Evolutionary conservation across 2,888 invertebrate genomes (phyloP), one percentile per base, ranked within the genome.

Genomic region (Clitarchus hookeri): DNA sequence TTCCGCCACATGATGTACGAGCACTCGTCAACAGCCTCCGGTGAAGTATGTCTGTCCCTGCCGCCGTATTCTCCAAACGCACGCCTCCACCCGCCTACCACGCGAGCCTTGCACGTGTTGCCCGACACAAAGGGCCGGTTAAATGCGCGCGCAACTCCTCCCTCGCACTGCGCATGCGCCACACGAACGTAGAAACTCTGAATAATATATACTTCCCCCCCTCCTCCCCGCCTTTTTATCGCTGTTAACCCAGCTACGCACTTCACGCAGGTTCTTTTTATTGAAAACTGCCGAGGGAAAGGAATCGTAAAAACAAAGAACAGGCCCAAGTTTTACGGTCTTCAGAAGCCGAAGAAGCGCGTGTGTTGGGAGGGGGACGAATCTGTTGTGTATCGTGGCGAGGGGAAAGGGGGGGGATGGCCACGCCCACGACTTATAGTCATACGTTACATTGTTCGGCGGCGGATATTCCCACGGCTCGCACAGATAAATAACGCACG

Each of bases 401-500:
- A 3, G 65, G 65, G n/a, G 65, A 19, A n/a, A n/a, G n/a, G 16
- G 8, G 65, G 19, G 3, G 65, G 3, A n/a, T 16, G 65, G 65
- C 65, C 65, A 11, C 65, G 65, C 65, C 65, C 65, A 23, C 65
- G 65, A 23, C 65, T 65, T 65, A 65, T n/a, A 65, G 65, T 65
- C 65, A n/a, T 65, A 65, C 65, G 23, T 65, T 65, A 65, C 65
- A 65, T 65, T 65, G 65, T 65, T 65, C 65, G 65, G 65, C 65
- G n/a, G 65, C 65, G n/a, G 65, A 3, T 65, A n/a, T 65, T 65
- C 65, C 65, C 65, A 65, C 65, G 65, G n/a, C 11, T 11, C 65
- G 65, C 65, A n/a, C 65, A n/a, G 65, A n/a, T 65, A 65, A 65
- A 65, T 65, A 19, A 65, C 65, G 23, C 65, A 65, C 65, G 65